phyloP scores from a whole-genome alignment of 2,888 invertebrate species.

The Podabrus alpinus region DNA sequence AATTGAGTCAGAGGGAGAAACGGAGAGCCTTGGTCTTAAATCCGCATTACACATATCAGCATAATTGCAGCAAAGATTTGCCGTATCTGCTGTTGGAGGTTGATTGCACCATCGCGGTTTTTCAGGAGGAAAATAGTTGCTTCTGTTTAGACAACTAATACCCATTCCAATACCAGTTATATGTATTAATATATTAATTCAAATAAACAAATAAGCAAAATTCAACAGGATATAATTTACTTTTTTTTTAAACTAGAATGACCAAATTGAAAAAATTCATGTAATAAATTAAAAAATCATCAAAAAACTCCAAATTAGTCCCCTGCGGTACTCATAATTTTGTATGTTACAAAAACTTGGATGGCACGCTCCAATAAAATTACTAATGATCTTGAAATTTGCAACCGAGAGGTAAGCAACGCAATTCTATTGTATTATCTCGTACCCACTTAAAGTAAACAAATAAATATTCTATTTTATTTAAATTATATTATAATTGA shows the following conservation, averaged over 20 bases:
- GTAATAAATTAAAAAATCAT: background rate
- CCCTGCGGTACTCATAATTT: background rate
- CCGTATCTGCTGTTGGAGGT: constrained; percentile 48
- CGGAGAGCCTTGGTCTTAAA: constrained; percentile 36
- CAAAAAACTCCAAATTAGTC: background rate
- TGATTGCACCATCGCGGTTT: constrained; percentile 58
- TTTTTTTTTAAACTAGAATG: background rate
- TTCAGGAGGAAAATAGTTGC: constrained; percentile 64
- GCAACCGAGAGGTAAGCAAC: background rate
- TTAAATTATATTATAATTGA: background rate
- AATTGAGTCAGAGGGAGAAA: constrained; percentile 22
- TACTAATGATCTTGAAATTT: background rate
- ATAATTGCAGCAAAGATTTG: constrained; percentile 59
- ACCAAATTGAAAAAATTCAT: background rate
- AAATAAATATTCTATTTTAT: background rate
- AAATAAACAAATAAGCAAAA: background rate
- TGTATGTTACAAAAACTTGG: background rate
- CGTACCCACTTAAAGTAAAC: background rate
- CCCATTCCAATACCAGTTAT: constrained; percentile 25
- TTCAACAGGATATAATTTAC: background rate
- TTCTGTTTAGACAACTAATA: constrained; percentile 50
- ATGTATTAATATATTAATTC: constrained; percentile 5
- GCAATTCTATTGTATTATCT: background rate
- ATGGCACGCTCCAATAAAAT: background rate
- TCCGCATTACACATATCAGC: constrained; percentile 64